Evolutionary conservation across 2,888 invertebrate species (phyloP).

Genomic region (Acanthosepion esculentum): DNA sequence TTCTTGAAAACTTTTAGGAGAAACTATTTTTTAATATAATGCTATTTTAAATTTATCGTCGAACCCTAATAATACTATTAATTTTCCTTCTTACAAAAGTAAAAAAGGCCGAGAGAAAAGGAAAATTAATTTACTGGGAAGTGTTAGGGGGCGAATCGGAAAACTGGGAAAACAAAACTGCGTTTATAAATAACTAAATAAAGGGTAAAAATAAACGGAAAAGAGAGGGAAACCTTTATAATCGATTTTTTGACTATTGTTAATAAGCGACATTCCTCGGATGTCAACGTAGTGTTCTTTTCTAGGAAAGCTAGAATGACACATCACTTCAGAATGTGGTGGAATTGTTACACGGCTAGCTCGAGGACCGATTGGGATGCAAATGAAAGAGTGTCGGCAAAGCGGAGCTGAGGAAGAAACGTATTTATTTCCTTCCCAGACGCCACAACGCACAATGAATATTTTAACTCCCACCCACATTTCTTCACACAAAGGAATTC

Average conservation of each 20-base stretch:
- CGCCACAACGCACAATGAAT: not conserved
- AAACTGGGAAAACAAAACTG: not conserved
- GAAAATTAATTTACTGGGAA: too few relatives aligned
- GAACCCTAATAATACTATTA: too few relatives aligned
- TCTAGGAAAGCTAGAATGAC: not conserved
- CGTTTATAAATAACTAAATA: not conserved
- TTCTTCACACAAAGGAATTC: slow-evolving; percentile 10
- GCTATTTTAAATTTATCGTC: too few relatives aligned
- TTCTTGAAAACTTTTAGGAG: not conserved
- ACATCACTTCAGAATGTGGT: not conserved
- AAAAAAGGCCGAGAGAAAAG: not conserved
- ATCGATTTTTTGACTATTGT: not conserved
- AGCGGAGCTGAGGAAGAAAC: not conserved
- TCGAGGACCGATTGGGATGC: not conserved
- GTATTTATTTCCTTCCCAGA: not conserved
- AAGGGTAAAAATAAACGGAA: not conserved
- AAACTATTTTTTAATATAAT: too few relatives aligned
- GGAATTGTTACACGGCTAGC: not conserved
- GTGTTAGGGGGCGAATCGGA: not conserved
- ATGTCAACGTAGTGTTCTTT: not conserved
- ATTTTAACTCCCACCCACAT: not conserved
- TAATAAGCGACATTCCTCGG: not conserved
- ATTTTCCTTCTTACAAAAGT: not conserved
- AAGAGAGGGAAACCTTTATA: not conserved
- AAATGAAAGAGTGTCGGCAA: not conserved